Evolutionary conservation across 1,140 invertebrate genomes (phyloP), one percentile per base, ranked within the genome.

Genomic region (Drosophila pachea): DNA sequence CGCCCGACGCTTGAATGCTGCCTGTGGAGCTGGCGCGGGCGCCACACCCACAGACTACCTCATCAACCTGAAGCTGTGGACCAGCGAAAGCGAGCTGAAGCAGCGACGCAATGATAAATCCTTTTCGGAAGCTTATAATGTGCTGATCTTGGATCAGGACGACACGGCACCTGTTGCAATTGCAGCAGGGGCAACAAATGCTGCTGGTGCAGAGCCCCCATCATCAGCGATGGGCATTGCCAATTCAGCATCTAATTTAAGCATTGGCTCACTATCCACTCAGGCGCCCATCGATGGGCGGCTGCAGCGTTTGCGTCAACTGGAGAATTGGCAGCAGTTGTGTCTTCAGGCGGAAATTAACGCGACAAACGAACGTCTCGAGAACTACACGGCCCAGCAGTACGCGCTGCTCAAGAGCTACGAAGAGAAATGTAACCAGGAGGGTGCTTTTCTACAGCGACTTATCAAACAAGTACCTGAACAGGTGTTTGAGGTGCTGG

Each of bases 341-440:
- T 64, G 76, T 5, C n/a, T 88, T 0, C 76, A 89, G 71, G 62
- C 59, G 2, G 88, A 89, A 71, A 89, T 88, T 22, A 55, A 56
- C 6, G 74, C 78, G 48, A 89, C 86, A 2, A 83, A 77, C 14
- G 73, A 76, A 29, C 58, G 76, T 0, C 86, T 89, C 16, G 79
- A 86, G 36, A 65, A 82, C 5, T 88, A 50, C 45, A 72, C 78
- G 5, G 71, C 73, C 16, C 87, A 84, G 47, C 76, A 88, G 55
- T 88, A 82, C 55, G 76, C 78, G 45, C 53, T 88, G 38, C 62
- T 89, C 0, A 86, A 89, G 55, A 87, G 74, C 53, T 89, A 84
- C 56, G 76, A 84, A 9, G 88, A 89, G 70, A 89, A 88, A 62
- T 68, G 73, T 6, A 76, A 88, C 38, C 84, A 89, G 67, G 88